Evolutionary conservation across 2,113 vertebrate genomes (phyloP).

Genomic region (Marcusenius ussheri): DNA sequence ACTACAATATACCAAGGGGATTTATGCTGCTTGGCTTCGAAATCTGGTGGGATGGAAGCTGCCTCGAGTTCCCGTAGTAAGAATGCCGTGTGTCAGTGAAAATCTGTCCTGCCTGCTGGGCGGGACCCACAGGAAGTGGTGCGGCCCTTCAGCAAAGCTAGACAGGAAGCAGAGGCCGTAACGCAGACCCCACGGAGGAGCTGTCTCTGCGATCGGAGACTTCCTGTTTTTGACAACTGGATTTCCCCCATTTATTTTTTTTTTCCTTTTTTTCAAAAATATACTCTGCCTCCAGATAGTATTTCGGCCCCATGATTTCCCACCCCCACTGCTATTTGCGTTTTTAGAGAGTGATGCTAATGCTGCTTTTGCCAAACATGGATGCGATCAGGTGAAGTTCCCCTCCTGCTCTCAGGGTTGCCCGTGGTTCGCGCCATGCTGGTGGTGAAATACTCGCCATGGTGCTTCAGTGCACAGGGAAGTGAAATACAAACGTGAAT

Average conservation of each 20-base stretch:
- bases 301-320: slow-evolving; percentile 21
- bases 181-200: slow-evolving; percentile 47
- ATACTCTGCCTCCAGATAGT: slow-evolving; percentile 23
- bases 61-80: background rate
- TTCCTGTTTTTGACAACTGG: slow-evolving; percentile 65
- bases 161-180: slow-evolving; percentile 53
- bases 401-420: background rate
- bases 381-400: background rate
- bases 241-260: slow-evolving; percentile 49
- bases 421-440: background rate
- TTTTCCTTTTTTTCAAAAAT: slow-evolving; percentile 41
- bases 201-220: slow-evolving; percentile 49
- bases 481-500: slow-evolving; percentile 40
- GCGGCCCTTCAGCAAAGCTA: slow-evolving; percentile 36
- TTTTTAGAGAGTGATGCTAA: background rate
- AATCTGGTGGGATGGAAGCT: background rate
- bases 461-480: background rate
- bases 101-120: slow-evolving; percentile 23
- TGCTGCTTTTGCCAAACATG: background rate
- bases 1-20: background rate
- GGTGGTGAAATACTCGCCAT: background rate
- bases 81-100: slow-evolving; percentile 9
- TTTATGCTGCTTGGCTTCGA: background rate
- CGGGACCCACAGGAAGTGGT: slow-evolving; percentile 48
- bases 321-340: background rate